Evolutionary conservation across 2,888 invertebrate genomes (phyloP).

Genomic region (Cantharis rustica): DNA sequence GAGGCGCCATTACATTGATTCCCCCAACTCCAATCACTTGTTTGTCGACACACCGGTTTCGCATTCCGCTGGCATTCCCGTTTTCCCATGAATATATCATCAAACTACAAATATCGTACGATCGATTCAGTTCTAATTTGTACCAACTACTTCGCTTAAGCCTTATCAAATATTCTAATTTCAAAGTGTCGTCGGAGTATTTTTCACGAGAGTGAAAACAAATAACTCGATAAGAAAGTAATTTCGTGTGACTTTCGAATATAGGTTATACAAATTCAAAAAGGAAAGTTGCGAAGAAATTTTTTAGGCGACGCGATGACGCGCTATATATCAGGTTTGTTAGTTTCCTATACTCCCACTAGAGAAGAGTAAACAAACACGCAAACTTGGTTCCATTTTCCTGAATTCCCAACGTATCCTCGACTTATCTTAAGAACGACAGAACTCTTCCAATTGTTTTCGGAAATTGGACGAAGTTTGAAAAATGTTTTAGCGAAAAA

Average conservation of each 20-base stretch:
- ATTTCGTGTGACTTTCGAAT: background rate
- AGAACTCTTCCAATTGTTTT: conserved; percentile 53
- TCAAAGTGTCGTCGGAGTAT: background rate
- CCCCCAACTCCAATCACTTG: conserved; percentile 41
- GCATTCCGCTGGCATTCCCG: conserved; percentile 31
- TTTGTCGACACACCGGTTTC: conserved; percentile 40
- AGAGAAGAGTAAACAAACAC: conserved; percentile 41
- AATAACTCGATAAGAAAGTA: background rate
- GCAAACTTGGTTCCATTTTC: conserved; percentile 47
- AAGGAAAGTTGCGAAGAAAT: conserved; percentile 25
- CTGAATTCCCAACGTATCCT: conserved; percentile 39
- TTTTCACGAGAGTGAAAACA: background rate
- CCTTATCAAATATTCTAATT: background rate
- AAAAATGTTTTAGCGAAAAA: conserved; percentile 51
- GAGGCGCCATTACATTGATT: conserved; percentile 47
- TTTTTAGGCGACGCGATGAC: conserved; percentile 44
- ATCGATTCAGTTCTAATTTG: conserved; percentile 9
- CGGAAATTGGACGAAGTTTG: conserved; percentile 59
- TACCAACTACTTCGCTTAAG: background rate
- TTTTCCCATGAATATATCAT: conserved; percentile 26
- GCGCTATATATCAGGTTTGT: conserved; percentile 36
- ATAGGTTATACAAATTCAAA: conserved; percentile 6
- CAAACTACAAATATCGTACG: conserved; percentile 24
- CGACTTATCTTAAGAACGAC: conserved; percentile 32
- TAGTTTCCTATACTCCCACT: conserved; percentile 30